A percentile compares a stretch with the other conserved stretches of the same genome.
These are phyloP conservation scores for Thripadectes ignobilis DNA, from an alignment of 2,797 vertebrate species.

Conservation along the genomic window DNA sequence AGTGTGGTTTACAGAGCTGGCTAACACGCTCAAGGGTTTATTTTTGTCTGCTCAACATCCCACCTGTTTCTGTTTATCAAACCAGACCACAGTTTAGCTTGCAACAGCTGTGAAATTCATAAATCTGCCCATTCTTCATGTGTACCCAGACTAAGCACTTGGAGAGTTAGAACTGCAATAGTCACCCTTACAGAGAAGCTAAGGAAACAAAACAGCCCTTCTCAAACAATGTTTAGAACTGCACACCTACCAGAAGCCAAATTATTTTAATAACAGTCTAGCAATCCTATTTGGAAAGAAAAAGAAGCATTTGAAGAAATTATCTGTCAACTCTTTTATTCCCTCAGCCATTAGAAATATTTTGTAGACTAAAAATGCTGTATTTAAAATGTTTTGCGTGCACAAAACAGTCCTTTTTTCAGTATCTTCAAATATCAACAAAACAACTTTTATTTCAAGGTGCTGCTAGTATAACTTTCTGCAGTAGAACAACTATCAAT, in stretches of 20 bases:
- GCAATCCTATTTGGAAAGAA: background rate
- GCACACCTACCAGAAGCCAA: background rate
- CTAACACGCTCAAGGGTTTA: conserved; percentile 47
- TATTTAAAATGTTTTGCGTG: background rate
- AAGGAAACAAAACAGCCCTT: conserved; percentile 8
- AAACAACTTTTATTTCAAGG: background rate
- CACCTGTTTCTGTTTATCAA: conserved; percentile 73
- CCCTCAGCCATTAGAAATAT: background rate
- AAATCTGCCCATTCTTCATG: conserved; percentile 46
- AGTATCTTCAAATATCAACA: background rate
- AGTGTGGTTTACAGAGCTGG: conserved; percentile 27
- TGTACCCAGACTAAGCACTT: background rate
- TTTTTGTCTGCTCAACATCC: conserved; percentile 62
- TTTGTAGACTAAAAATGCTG: background rate
- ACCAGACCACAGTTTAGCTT: conserved; percentile 37
- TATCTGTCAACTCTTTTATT: background rate
- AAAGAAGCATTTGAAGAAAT: background rate
- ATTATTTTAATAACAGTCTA: conserved; percentile 1
- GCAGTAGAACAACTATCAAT: background rate
- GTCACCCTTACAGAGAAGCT: background rate
- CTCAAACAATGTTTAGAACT: background rate
- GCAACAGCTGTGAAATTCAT: conserved; percentile 68
- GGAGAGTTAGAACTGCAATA: background rate
- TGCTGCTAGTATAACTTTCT: background rate
- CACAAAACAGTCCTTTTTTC: background rate